Base-by-base conservation (phyloP, 2,797 vertebrate genomes). In the Tragopan temminckii region DNA sequence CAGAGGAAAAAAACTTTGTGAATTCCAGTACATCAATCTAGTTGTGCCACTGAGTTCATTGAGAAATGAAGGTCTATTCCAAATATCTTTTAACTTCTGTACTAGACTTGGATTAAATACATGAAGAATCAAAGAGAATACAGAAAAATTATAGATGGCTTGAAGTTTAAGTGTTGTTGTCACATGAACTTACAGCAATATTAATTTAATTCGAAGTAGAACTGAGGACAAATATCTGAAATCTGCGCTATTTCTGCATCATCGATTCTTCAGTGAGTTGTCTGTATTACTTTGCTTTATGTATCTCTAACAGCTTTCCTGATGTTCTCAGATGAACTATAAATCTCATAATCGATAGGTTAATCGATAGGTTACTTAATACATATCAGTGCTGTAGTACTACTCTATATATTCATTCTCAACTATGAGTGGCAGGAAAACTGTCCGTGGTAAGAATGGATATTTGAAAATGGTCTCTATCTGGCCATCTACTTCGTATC, bases 161-260 rank as follows among this genome's bases (percentile, higher is more conserved):
- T 0, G 15, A 76, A 23, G 13, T 63, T 72, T 76, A 62, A 36
- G 9, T 83, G 35, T 27, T 83, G 18, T n/a, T 38, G 21, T 63
- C 35, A 46, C 31, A 38, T 13, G n/a, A 85, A 78, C 64, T 59
- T 76, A 69, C 24, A 83, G 31, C 38, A 71, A 48, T 35, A 48
- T 40, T 75, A 72, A 5, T 15, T 76, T 63, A 70, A 80, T 76
- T 74, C 9, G 38, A 72, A 64, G 52, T 15, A 9, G 25, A 46
- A 12, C 20, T 57, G 52, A 76, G 33, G 78, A 85, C n/a, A 82
- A 77, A 62, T 58, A n/a, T 78, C 50, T 66, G 18, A 53, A 66
- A 27, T 52, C 25, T 62, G 21, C 20, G 62, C 33, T 19, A 67
- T 35, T 20, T 66, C 0, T 0, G 19, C 62, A 11, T 43, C 43